Evolutionary conservation across 2,888 invertebrate species (phyloP), one percentile per base, ranked within the genome.

Genomic region (Erynnis tages): DNA sequence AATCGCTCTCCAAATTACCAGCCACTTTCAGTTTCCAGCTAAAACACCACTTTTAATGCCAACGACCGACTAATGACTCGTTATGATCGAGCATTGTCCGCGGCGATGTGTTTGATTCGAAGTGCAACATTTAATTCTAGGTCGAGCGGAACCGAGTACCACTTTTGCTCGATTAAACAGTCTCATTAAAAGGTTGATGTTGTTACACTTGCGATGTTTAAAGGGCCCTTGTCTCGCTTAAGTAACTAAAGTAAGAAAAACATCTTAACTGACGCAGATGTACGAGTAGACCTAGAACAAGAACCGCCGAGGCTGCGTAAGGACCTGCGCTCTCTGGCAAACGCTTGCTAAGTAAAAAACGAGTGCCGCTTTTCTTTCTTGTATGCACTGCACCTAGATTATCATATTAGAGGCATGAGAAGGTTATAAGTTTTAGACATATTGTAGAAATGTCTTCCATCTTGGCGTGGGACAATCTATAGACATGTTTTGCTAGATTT

Each of bases 21-120:
- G 14, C 48, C 30, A 49, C 49, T 49, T 49, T 49, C 49, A 34
- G 49, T 49, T 49, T 49, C 41, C 41, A 49, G 25, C 49, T 49
- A 32, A 41, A 49, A 34, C 43, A 50, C 50, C 41, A 19, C 29
- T 27, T 29, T 21, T 17, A n/a, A 21, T 43, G 50, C 13, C 50
- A 43, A 35, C 27, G 50, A 43, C 50, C 50, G 50, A 43, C 21
- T 50, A 43, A 50, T 50, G 43, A 35, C 43, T 43, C 49, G 34
- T 49, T 41, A 34, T 49, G 34, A 41, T 40, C 49, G 32, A 49
- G 41, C 49, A 41, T 34, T 49, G 49, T 41, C 35, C 43, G 50
- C 43, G 48, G 35, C 27, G 11, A 35, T 50, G 43, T 43, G 43
- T 43, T 43, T 49, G 34, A 41, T 43, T 19, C 35, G 35, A 25